Conservation (phyloP, 2,888 invertebrate species). For the Crematogaster levior region DNA sequence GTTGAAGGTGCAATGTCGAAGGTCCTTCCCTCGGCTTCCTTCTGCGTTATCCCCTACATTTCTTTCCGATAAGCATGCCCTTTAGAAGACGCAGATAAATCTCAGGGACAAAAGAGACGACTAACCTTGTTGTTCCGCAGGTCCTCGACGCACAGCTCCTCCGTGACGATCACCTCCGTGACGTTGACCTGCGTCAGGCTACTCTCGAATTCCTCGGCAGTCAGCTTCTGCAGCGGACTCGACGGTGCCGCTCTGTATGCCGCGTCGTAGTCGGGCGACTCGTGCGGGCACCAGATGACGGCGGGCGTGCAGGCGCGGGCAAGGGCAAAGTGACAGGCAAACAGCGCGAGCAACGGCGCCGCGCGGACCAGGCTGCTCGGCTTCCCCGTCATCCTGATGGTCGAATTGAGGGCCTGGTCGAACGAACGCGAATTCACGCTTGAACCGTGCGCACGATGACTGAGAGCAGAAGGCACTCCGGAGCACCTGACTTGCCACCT, state of each 20-base stretch:
- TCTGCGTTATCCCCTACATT: too few species aligned
- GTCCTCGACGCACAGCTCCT: constrained; percentile 88
- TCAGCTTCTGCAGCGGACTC: constrained; percentile 81
- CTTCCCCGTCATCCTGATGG: constrained; percentile 16
- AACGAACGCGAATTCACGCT: not conserved
- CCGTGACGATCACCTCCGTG: constrained; percentile 85
- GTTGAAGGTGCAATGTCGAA: too few species aligned
- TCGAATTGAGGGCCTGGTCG: constrained; percentile 50
- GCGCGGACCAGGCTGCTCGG: constrained; percentile 37
- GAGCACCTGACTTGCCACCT: constrained; percentile 77
- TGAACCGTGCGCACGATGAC: constrained; percentile 30
- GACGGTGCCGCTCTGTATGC: constrained; percentile 44
- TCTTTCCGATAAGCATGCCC: not conserved
- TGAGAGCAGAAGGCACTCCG: constrained; percentile 73
- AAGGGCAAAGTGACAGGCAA: constrained; percentile 51
- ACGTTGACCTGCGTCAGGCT: constrained; percentile 84
- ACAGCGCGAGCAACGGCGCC: constrained; percentile 63
- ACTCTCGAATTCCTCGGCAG: constrained; percentile 83
- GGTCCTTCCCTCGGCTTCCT: not conserved
- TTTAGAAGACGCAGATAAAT: not conserved
- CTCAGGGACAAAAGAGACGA: not conserved
- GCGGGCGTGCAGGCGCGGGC: constrained; percentile 87
- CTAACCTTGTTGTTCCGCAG: constrained; percentile 86
- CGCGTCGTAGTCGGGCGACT: constrained; percentile 43
- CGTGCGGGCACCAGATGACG: constrained; percentile 87